Evolutionary conservation across 2,888 invertebrate species (phyloP).

Genomic region (Gastrophysa polygoni): DNA sequence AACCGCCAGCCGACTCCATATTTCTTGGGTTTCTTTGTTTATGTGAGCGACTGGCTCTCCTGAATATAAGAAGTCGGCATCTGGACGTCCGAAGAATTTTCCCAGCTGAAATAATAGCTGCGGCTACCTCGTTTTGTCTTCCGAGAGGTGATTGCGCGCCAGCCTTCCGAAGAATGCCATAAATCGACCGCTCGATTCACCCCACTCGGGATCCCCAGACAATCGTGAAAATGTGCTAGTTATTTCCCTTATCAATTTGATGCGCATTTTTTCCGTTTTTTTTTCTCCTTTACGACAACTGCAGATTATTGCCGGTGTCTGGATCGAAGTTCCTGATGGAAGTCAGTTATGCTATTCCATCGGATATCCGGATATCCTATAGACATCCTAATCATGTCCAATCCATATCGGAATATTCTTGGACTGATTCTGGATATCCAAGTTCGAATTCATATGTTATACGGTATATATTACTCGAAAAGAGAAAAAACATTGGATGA

Average conservation of each 20-base stretch:
- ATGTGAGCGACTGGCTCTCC: constrained; percentile 31
- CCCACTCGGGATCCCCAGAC: constrained; percentile 43
- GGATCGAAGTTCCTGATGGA: not conserved
- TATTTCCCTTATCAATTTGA: constrained; percentile 39
- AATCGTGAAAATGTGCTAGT: constrained; percentile 35
- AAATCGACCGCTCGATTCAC: constrained; percentile 37
- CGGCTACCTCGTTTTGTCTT: constrained; percentile 45
- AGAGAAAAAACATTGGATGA: too few relatives aligned
- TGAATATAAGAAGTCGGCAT: constrained; percentile 43
- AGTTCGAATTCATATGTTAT: too few relatives aligned
- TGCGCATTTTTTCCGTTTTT: constrained; percentile 10
- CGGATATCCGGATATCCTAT: too few relatives aligned
- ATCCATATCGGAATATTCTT: too few relatives aligned
- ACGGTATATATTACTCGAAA: too few relatives aligned
- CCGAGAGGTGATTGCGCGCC: constrained; percentile 47
- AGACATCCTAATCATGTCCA: too few relatives aligned
- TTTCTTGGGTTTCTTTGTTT: constrained; percentile 33
- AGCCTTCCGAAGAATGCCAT: constrained; percentile 50
- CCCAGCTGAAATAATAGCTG: constrained; percentile 52
- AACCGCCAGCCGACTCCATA: constrained; percentile 19
- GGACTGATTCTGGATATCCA: too few relatives aligned
- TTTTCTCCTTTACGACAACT: not conserved
- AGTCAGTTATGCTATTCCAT: too few relatives aligned
- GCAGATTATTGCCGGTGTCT: not conserved
- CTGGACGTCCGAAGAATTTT: constrained; percentile 51